Conservation (phyloP, 2,113 vertebrate species). For the Pollimyrus isidori region DNA sequence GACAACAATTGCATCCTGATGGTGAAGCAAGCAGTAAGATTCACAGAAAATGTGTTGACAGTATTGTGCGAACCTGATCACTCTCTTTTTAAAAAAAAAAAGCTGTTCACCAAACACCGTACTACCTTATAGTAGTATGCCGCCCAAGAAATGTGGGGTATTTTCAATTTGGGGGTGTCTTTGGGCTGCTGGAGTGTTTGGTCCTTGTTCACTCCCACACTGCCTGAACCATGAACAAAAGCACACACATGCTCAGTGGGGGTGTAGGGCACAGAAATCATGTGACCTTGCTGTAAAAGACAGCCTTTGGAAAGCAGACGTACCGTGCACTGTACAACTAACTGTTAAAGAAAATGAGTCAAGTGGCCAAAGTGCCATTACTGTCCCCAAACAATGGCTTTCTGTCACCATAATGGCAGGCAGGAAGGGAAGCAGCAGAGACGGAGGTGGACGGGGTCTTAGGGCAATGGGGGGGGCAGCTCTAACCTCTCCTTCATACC, state of each 20-base stretch:
- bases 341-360: not conserved
- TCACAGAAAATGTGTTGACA: not conserved
- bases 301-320: not conserved
- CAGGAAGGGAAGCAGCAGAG: not conserved
- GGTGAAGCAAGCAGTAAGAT: not conserved
- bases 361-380: not conserved
- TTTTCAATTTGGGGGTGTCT: not conserved
- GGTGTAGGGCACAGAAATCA: not conserved
- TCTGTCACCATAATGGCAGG: not conserved
- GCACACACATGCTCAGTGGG: conserved; percentile 8
- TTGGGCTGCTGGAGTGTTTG: not conserved
- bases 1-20: not conserved
- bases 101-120: not conserved
- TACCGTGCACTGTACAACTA: not conserved
- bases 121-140: not conserved
- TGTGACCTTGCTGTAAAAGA: not conserved
- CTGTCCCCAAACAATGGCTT: conserved; percentile 14
- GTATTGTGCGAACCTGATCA: not conserved
- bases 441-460: not conserved
- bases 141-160: not conserved
- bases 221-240: conserved; percentile 16
- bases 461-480: not conserved
- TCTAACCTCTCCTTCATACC: not conserved
- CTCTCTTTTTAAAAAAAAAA: not conserved
- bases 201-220: not conserved